Evolutionary conservation across 2,888 invertebrate species (phyloP), one percentile per base, ranked within the genome.

Genomic region (Cataglyphis rosenhaueri): DNA sequence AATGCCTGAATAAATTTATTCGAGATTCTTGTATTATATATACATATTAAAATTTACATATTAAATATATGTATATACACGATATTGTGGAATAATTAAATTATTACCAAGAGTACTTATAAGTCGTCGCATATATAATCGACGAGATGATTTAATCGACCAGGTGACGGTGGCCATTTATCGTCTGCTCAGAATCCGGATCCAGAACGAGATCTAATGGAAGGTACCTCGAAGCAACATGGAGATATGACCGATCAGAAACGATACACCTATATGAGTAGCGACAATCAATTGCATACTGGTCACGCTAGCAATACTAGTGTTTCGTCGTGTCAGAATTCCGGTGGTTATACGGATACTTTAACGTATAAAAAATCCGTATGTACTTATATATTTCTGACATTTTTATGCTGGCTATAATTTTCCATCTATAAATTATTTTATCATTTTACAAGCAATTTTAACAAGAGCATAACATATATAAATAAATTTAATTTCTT

Each of bases 241-340:
- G 89, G 88, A 82, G 94, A 94, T 73, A 92, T 94, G 90, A 86
- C 90, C 82, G 94, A 94, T 79, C 94, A 93, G 85, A 94, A 94
- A 88, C 94, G 94, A 88, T 94, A 94, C 85, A 91, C 93, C 62
- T 94, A 93, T 89, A 94, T 94, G 93, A 94, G 91, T 84, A 85
- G 91, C 82, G 94, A 94, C 83, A 93, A 89, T 91, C 94, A 94
- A 82, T 89, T 94, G 89, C 94, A 93, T 90, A 87, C 91, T 82
- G 91, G 90, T 86, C 94, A 94, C 88, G 90, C 91, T 82, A 91
- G 92, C 84, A 92, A 89, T 75, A 92, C 93, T 81, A 93, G 89
- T 88, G 94, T 94, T 92, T 94, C 94, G 29, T 94, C 94, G 61
- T 94, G 94, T 91, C 93, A 91, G 82, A 94, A 93, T 86, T 92